A percentile compares a stretch with the other conserved stretches of the same genome.
phyloP scores from a whole-genome alignment of 2,888 invertebrate species.

The Magallana nippona region DNA sequence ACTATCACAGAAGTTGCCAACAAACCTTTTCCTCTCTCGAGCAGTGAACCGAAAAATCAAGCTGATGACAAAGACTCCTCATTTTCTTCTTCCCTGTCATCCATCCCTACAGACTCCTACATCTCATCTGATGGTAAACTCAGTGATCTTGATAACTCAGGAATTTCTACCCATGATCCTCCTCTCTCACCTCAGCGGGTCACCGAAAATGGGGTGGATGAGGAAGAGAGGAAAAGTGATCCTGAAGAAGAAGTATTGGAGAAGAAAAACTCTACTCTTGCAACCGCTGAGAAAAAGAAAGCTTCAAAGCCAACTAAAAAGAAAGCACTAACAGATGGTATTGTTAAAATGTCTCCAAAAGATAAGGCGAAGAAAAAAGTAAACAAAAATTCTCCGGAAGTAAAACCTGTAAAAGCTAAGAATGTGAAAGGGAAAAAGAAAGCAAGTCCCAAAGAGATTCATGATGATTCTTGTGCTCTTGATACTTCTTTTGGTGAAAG shows the following conservation, averaged over 20 bases:
- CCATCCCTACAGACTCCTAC: slow-evolving; percentile 41
- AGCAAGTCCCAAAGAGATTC: slow-evolving; percentile 28
- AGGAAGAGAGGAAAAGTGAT: slow-evolving; percentile 40
- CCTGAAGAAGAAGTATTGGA: slow-evolving; percentile 11
- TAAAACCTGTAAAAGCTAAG: slow-evolving; percentile 10
- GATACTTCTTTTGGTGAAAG: slow-evolving; percentile 20
- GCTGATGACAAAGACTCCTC: slow-evolving; percentile 38
- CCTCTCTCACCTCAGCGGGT: slow-evolving; percentile 12
- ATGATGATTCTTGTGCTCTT: background rate
- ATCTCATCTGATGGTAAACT: slow-evolving; percentile 35
- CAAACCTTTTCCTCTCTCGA: background rate
- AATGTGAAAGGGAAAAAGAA: slow-evolving; percentile 42
- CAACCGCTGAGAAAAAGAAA: slow-evolving; percentile 38
- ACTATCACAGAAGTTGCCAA: background rate
- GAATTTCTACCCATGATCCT: background rate
- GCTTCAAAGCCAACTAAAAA: slow-evolving; percentile 40
- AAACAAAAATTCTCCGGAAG: slow-evolving; percentile 16
- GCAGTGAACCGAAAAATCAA: background rate
- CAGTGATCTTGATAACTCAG: slow-evolving; percentile 41
- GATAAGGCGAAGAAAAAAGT: slow-evolving; percentile 34
- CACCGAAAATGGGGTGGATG: background rate
- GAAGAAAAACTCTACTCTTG: slow-evolving; percentile 17
- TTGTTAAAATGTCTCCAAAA: slow-evolving; percentile 25
- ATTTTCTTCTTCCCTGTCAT: slow-evolving; percentile 36
- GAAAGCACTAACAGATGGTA: slow-evolving; percentile 37